Percentiles rank a stretch among this genome's conserved stretches.
phyloP scores from a whole-genome alignment of 1,140 invertebrate species.

The Drosophila tristis region DNA sequence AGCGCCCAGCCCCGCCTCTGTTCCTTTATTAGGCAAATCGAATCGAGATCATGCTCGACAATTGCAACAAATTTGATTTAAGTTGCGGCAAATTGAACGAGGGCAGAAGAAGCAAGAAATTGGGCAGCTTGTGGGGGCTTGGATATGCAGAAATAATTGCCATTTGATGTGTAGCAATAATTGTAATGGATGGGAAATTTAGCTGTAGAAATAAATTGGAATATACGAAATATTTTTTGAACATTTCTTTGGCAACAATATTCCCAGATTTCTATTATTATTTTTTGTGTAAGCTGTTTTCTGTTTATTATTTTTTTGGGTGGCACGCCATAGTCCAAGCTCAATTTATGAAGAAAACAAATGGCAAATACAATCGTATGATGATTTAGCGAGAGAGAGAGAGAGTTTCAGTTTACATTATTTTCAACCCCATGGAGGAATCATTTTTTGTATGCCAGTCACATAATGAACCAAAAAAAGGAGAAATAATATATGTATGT shows the following conservation, averaged over 20 bases:
- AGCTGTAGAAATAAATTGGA: no score
- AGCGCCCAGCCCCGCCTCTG: background rate
- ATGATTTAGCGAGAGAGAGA: slow-evolving; percentile 8
- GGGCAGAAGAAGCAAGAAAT: background rate
- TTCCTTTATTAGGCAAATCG: slow-evolving; percentile 44
- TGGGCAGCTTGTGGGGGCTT: background rate
- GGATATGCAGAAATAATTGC: background rate
- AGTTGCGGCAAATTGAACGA: slow-evolving; percentile 33
- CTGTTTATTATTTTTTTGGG: no score
- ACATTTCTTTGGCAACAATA: no score
- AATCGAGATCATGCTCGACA: slow-evolving; percentile 45
- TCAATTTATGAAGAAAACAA: slow-evolving; percentile 3
- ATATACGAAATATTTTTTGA: no score
- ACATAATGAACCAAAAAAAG: slow-evolving; percentile 42
- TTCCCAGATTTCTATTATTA: no score
- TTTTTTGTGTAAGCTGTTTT: no score
- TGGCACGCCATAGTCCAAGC: no score
- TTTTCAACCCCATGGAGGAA: slow-evolving; percentile 48
- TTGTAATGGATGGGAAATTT: no score
- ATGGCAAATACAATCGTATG: slow-evolving; percentile 29
- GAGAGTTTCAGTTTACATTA: slow-evolving; percentile 13
- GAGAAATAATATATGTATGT: slow-evolving; percentile 12
- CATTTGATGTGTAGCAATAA: background rate
- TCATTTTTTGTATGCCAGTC: slow-evolving; percentile 58
- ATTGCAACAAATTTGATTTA: slow-evolving; percentile 41